phyloP scores from a whole-genome alignment of 37 sponge, comb jelly and placozoan species.

The Geodia barretti region DNA sequence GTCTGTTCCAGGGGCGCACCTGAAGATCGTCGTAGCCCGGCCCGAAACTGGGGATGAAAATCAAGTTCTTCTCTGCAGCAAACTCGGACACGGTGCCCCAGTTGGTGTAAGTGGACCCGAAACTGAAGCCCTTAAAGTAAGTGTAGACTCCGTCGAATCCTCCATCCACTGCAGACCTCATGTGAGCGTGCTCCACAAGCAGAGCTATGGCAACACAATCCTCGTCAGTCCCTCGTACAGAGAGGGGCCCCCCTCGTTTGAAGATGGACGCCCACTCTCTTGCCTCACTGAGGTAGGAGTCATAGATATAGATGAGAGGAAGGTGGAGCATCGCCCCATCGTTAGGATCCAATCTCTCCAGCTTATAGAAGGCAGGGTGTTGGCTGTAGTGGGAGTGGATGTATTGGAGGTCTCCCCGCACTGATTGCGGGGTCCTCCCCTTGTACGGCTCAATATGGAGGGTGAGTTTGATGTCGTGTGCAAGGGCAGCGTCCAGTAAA shows the following conservation, averaged over 20 bases:
- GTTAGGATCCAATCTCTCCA: neutral
- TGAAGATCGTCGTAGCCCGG: constrained; percentile 86
- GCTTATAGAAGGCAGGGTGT: constrained; percentile 78
- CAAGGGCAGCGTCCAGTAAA: constrained; percentile 62
- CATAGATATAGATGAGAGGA: constrained; percentile 84
- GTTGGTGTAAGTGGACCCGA: constrained; percentile 61
- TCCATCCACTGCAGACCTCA: constrained; percentile 25
- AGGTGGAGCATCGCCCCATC: neutral
- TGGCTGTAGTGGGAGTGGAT: constrained; percentile 51
- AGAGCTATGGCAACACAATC: constrained; percentile 65
- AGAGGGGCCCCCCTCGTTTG: constrained; percentile 5
- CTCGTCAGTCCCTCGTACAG: constrained; percentile 64
- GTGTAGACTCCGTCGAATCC: constrained; percentile 94
- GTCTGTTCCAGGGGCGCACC: constrained; percentile 84
- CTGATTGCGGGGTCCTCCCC: constrained; percentile 34
- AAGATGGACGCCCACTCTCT: constrained; percentile 73
- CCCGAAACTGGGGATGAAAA: constrained; percentile 89
- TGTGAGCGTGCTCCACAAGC: constrained; percentile 45
- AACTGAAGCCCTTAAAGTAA: constrained; percentile 85
- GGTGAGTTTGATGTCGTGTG: constrained; percentile 65
- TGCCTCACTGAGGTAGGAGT: constrained; percentile 66
- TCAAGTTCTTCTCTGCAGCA: constrained; percentile 44
- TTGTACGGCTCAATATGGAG: constrained; percentile 87
- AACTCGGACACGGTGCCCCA: constrained; percentile 56
- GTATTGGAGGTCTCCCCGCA: constrained; percentile 71